Evolutionary conservation across 2,113 vertebrate genomes (phyloP).

Genomic region (Petrocephalus microphthalmus): DNA sequence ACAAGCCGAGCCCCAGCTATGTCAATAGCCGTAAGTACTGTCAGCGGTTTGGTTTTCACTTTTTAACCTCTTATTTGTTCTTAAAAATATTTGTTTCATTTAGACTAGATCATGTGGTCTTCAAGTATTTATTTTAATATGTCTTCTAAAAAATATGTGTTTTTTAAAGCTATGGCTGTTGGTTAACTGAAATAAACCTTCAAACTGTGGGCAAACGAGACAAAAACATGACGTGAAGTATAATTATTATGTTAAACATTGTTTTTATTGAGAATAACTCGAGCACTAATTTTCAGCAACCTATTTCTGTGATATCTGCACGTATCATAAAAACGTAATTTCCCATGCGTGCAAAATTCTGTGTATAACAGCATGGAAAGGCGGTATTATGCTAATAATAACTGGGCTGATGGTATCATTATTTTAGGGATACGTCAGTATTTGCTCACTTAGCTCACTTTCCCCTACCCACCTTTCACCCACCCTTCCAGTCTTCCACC

Average conservation of each 20-base stretch:
- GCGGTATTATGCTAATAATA: neutral
- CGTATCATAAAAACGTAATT: neutral
- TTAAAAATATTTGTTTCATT: neutral
- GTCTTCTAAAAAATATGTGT: neutral
- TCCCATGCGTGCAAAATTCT: neutral
- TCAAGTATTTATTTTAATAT: neutral
- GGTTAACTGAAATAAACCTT: neutral
- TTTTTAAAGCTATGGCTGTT: neutral
- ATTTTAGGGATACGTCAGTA: neutral
- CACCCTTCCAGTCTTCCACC: neutral
- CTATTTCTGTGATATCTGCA: neutral
- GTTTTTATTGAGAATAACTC: neutral
- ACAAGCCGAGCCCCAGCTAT: slow-evolving; percentile 1
- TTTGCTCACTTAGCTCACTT: neutral
- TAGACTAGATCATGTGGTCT: neutral
- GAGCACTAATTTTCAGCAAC: neutral
- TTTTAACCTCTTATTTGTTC: neutral
- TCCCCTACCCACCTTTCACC: neutral
- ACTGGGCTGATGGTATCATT: neutral
- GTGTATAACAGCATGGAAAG: neutral
- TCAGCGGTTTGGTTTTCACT: neutral
- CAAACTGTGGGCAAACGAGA: neutral
- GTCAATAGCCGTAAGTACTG: slow-evolving; percentile 48
- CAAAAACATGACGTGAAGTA: neutral
- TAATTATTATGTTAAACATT: neutral